Evolutionary conservation across 92 coral and sea anemone genomes (phyloP).

Genomic region (Porites rus): DNA sequence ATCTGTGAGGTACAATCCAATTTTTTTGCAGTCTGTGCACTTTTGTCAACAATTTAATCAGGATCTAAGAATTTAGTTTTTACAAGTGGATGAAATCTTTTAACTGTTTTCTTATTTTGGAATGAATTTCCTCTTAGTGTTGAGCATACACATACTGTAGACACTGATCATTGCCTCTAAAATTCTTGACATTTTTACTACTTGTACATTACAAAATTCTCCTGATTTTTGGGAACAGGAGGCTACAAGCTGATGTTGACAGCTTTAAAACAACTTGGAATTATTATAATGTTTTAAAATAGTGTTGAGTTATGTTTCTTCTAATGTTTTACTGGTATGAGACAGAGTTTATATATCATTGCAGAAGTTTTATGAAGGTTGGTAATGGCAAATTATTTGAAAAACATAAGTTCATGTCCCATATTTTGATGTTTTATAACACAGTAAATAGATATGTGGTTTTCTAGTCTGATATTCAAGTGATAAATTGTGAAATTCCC

Average conservation of each 20-base stretch:
- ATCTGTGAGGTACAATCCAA: background rate
- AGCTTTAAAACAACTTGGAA: background rate
- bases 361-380: no score
- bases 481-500: background rate
- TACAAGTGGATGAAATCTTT: background rate
- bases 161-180: background rate
- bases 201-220: background rate
- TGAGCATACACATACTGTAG: background rate
- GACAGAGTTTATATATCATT: no score
- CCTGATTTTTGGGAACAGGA: background rate
- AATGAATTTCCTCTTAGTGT: background rate
- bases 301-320: no score
- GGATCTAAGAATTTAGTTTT: background rate
- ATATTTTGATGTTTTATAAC: no score
- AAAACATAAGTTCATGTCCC: no score
- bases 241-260: background rate
- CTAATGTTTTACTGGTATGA: no score
- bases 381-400: no score
- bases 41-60: background rate
- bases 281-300: background rate
- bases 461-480: background rate
- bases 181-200: constrained; percentile 1
- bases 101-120: background rate
- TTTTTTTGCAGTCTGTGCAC: no score
- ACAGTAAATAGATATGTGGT: background rate